Conservation (phyloP, 2,113 vertebrate genomes). For the Scomber scombrus region DNA sequence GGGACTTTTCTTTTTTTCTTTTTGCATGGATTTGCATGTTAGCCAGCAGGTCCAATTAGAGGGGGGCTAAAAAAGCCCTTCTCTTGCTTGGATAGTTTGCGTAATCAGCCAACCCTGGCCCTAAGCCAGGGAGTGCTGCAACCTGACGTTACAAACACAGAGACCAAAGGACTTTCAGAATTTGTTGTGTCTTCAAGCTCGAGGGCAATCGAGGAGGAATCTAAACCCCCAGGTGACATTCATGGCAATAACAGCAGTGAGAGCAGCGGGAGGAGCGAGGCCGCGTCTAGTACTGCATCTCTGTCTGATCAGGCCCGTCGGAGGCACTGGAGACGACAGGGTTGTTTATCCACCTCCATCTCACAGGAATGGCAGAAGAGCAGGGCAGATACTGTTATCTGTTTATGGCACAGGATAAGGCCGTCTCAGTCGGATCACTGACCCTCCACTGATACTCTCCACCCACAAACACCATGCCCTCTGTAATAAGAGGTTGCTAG, state of each 20-base stretch:
- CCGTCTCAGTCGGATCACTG: slow-evolving; percentile 86
- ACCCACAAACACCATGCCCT: slow-evolving; percentile 44
- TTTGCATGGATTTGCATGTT: slow-evolving; percentile 61
- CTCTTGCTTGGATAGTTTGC: slow-evolving; percentile 54
- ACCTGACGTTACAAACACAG: slow-evolving; percentile 52
- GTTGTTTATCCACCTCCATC: slow-evolving; percentile 83
- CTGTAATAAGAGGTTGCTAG: slow-evolving; percentile 88
- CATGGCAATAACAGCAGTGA: slow-evolving; percentile 36
- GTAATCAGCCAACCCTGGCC: slow-evolving; percentile 63
- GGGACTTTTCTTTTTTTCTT: slow-evolving; percentile 2
- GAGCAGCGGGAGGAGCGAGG: slow-evolving; percentile 51
- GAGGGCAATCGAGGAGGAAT: slow-evolving; percentile 68
- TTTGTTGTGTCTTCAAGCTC: slow-evolving; percentile 74
- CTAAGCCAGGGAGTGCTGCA: slow-evolving; percentile 51
- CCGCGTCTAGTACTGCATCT: slow-evolving; percentile 50
- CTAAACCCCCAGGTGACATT: slow-evolving; percentile 66
- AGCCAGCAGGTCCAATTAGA: slow-evolving; percentile 62
- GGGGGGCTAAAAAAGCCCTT: slow-evolving; percentile 10
- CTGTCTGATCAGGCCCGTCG: slow-evolving; percentile 66
- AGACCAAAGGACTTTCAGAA: slow-evolving; percentile 61
- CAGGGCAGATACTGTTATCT: slow-evolving; percentile 87
- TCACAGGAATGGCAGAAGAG: slow-evolving; percentile 80
- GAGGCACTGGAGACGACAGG: slow-evolving; percentile 79
- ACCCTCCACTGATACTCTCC: slow-evolving; percentile 81
- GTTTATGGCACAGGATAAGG: slow-evolving; percentile 89